Base-by-base conservation (phyloP, 2,888 invertebrate genomes). In the Heteropelma amictum region DNA sequence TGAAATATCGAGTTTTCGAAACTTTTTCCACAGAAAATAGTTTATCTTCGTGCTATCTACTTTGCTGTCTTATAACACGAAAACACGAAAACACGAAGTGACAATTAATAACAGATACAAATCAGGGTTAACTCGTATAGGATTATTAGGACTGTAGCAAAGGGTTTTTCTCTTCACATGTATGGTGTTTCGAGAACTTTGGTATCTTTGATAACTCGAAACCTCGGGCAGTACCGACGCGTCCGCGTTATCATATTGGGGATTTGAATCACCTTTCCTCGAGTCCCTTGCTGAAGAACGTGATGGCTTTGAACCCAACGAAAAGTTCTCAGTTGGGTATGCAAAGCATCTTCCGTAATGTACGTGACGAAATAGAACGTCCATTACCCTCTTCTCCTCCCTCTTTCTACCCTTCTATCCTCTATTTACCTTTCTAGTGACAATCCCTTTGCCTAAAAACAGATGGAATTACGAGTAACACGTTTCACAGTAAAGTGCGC, bases 271-370 rank as follows among this genome's bases (percentile, higher is more conserved):
- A 68, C 61, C 49, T 68, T 64, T 12, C 23, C 23, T 45, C 12
- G 26, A 30, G 28, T 23, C 23, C 33, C 17, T 8, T 14, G 6
- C 12, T 17, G 63, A 53, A 65, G 53, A 58, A 53, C 64, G 64
- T 53, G 70, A 70, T 45, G 64, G 42, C 10, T 47, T 60, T 38
- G 38, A 74, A 45, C 28, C 28, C 35, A 45, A 58, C 19, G 49
- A 35, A 45, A 53, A 64, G 69, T 69, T 53, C 51, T 49, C 28
- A 23, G 58, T 69, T 56, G 49, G 7, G 49, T 63, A 73, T 73
- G 54, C 73, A 63, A 56, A 63, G 21, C 54, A 28, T 23, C 33
- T 17, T 33, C 19, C 7, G 33, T 21, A 30, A 45, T 53, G 51
- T 58, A 68, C 69, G 51, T 64, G 64, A 69, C 64, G 14, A 38